Evolutionary conservation across 2,113 vertebrate genomes (phyloP).

Genomic region (Sisor rabdophorus): DNA sequence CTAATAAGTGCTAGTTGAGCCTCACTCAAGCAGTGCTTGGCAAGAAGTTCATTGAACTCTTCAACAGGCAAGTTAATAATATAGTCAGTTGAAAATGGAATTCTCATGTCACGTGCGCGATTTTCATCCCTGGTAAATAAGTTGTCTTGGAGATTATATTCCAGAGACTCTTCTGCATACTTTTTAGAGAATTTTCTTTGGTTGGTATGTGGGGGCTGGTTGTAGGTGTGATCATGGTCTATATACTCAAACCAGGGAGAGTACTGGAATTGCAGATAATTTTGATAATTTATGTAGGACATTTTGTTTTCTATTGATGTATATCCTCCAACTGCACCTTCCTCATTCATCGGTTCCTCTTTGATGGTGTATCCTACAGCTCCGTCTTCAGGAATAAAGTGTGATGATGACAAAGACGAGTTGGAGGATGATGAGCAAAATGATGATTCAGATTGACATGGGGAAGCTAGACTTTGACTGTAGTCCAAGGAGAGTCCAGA

Average conservation of each 20-base stretch:
- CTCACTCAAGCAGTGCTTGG: conserved; percentile 79
- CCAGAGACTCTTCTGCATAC: conserved; percentile 17
- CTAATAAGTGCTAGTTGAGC: conserved; percentile 85
- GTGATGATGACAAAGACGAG: conserved; percentile 66
- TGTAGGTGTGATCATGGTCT: conserved; percentile 92
- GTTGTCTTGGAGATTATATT: conserved; percentile 65
- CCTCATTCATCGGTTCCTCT: conserved; percentile 78
- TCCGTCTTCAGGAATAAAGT: conserved; percentile 77
- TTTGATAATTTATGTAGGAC: conserved; percentile 74
- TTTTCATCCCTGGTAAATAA: conserved; percentile 81
- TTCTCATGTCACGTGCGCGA: conserved; percentile 78
- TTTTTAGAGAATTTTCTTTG: conserved; percentile 61
- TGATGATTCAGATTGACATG: conserved; percentile 79
- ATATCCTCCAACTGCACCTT: conserved; percentile 80
- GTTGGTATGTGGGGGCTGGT: conserved; percentile 70
- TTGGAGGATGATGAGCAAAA: conserved; percentile 71
- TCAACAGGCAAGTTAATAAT: conserved; percentile 93
- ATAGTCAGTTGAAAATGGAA: conserved; percentile 89
- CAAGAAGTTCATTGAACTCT: conserved; percentile 88
- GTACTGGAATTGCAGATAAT: conserved; percentile 74
- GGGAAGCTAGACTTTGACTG: conserved; percentile 83
- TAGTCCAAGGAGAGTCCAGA: conserved; percentile 93
- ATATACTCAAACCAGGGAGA: conserved; percentile 82
- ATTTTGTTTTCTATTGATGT: conserved; percentile 78
- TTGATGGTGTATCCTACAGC: conserved; percentile 80